phyloP scores from a whole-genome alignment of 2,797 vertebrate species.

The Pipistrellus pygmaeus region DNA sequence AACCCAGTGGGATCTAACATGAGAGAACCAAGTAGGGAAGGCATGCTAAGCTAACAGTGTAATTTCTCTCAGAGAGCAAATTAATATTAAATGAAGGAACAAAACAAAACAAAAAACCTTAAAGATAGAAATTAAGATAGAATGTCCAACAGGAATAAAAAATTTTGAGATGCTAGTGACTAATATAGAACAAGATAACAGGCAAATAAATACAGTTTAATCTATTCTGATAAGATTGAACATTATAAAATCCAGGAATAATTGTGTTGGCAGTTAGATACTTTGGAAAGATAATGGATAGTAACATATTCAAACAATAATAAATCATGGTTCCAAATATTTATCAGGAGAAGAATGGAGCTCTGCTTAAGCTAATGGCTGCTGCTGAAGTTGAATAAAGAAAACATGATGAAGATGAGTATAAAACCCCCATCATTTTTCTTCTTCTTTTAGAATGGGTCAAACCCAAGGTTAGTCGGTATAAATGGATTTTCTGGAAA shows the following conservation, averaged over 20 bases:
- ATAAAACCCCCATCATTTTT: background rate
- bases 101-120: background rate
- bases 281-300: background rate
- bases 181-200: background rate
- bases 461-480: background rate
- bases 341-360: background rate
- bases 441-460: background rate
- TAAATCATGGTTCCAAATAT: background rate
- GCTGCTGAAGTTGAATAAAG: background rate
- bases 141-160: background rate
- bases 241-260: background rate
- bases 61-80: background rate
- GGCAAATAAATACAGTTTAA: background rate
- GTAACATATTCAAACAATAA: background rate
- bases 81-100: background rate
- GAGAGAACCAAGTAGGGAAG: background rate
- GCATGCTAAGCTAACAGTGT: background rate
- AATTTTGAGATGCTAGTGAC: background rate
- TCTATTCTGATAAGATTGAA: background rate
- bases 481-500: conserved; percentile 30
- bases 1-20: background rate
- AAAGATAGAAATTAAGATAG: background rate
- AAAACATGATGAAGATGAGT: background rate
- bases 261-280: background rate
- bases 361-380: background rate